phyloP scores from a whole-genome alignment of 2,113 vertebrate species.

The Coturnix japonica region DNA sequence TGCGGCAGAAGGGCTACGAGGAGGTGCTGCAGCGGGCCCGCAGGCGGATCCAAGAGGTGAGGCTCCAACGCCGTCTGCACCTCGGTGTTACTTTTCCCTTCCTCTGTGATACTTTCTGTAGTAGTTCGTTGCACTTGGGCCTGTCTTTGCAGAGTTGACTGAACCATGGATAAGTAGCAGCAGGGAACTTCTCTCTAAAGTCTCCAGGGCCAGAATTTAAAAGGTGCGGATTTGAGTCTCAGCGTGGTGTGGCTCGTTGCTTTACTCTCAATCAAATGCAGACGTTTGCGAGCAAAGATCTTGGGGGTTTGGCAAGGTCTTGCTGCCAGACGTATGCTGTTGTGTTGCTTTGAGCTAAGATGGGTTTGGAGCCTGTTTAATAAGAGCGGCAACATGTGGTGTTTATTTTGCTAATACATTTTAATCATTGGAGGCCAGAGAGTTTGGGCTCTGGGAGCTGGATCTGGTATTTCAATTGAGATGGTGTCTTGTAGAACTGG shows the following conservation, averaged over 20 bases:
- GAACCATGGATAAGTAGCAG: not conserved
- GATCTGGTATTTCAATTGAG: not conserved
- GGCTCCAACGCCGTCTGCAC: accelerated
- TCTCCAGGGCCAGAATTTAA: not conserved
- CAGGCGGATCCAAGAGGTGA: slow-evolving; percentile 91
- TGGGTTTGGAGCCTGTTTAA: not conserved
- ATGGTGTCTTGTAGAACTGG: not conserved
- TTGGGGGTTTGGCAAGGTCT: not conserved
- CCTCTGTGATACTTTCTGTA: not conserved
- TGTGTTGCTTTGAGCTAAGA: not conserved
- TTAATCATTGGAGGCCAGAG: not conserved
- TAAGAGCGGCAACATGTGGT: not conserved
- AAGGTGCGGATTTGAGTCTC: not conserved
- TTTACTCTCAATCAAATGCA: accelerated
- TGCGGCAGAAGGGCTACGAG: slow-evolving; percentile 93
- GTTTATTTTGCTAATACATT: not conserved
- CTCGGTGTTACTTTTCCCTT: not conserved
- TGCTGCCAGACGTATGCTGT: not conserved
- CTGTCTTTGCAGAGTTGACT: not conserved
- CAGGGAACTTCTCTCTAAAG: not conserved
- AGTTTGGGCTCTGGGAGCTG: not conserved
- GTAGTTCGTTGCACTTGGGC: not conserved
- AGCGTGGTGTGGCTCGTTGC: not conserved
- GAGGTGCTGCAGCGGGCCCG: slow-evolving; percentile 90
- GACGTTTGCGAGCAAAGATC: not conserved